phyloP scores from a whole-genome alignment of 2,113 vertebrate species.

The Callospermophilus lateralis region DNA sequence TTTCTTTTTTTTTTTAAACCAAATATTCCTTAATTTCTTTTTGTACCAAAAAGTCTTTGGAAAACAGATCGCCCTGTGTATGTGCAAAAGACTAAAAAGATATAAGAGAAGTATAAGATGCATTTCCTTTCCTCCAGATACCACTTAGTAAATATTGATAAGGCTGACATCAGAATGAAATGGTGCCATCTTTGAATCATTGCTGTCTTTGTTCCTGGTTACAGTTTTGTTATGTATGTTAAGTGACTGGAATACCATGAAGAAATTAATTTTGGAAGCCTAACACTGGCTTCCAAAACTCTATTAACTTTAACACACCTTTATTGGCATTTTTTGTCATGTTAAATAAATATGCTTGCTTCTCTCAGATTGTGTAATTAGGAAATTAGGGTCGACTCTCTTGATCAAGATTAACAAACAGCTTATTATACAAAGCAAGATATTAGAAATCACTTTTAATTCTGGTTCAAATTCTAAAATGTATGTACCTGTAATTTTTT shows the following conservation, averaged over 20 bases:
- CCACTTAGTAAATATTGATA: slow-evolving; percentile 34
- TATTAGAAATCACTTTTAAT: slow-evolving; percentile 34
- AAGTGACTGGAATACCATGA: not conserved
- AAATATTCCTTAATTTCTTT: slow-evolving; percentile 17
- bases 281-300: slow-evolving; percentile 15
- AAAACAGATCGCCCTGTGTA: slow-evolving; percentile 19
- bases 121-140: slow-evolving; percentile 9
- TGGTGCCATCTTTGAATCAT: not conserved
- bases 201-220: not conserved
- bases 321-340: slow-evolving; percentile 22
- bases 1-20: not conserved
- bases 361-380: not conserved
- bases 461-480: slow-evolving; percentile 54
- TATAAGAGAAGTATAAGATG: not conserved
- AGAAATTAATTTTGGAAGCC: not conserved
- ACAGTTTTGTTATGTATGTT: not conserved
- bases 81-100: not conserved
- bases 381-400: not conserved
- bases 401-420: not conserved
- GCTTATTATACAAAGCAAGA: slow-evolving; percentile 26
- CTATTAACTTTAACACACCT: not conserved
- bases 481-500: not conserved
- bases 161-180: not conserved
- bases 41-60: not conserved
- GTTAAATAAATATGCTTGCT: not conserved